Base-by-base conservation (phyloP, 2,113 vertebrate genomes). In the Neogobius melanostomus region DNA sequence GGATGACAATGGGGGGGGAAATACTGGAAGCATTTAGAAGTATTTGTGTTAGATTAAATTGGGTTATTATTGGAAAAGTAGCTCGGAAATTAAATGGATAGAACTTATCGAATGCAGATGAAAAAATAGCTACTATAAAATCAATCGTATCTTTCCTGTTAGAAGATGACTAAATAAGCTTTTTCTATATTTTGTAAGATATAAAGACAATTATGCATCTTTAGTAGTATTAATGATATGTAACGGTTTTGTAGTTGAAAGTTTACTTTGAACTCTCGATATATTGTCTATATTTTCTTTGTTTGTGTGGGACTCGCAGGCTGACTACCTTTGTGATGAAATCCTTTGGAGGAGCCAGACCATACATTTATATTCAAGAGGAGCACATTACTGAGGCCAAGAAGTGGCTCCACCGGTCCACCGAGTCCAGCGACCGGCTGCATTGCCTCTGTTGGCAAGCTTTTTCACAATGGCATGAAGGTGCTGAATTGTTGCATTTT, bases 321-420 rank as follows among this genome's bases (percentile, higher is more conserved):
- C 75, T 96, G 77, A 96, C 95, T 16, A 81, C 95, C 0, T 96
- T 96, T 75, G 95, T 96, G 80, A 91, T 94, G 82, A 96, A 96
- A 86, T 95, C 93, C 53, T 98, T 96, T 43, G 87, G 80, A 1
- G 91, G 94, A 68, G 94, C 93, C 2, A 88, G 56, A 10, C 68
- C 82, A 0, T 94, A 91, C 83, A 92, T 94, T 82, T 95, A 92
- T 45, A 73, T 94, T 51, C 85, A 95, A 53, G 66, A 85, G 2
- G 66, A 52, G 7, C 87, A 91, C 76, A 91, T 95, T 11, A 11
- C 68, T 6, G 83, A 89, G 0, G 92, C 94, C 28, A 85, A 91
- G 47, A 43, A 0, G 4, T 96, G 95, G 95, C 88, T 97, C 66
- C 61, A 68, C 0, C 28, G 44, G n/a, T n/a, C 11, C 89, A 87